Conservation (phyloP, 2,797 vertebrate species). For the Numenius phaeopus region DNA sequence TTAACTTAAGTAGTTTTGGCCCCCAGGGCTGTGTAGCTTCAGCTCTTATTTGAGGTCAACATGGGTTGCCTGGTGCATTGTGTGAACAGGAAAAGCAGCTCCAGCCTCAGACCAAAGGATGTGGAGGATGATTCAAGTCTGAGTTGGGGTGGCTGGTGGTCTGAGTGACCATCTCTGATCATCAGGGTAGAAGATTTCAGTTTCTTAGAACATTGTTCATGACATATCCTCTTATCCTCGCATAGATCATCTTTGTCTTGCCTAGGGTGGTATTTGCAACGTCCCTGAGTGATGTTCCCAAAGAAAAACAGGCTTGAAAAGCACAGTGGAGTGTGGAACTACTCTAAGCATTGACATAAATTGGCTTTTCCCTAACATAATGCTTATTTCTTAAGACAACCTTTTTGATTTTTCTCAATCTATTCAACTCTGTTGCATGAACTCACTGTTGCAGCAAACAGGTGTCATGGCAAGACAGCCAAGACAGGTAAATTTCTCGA, state of each 20-base stretch:
- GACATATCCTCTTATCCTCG: neutral
- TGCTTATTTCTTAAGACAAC: neutral
- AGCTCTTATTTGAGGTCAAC: neutral
- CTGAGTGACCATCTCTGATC: neutral
- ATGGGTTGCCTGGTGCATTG: neutral
- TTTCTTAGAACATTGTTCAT: neutral
- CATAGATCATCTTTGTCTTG: neutral
- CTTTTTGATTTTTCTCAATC: neutral
- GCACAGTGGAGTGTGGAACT: neutral
- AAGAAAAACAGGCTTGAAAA: neutral
- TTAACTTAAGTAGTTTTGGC: neutral
- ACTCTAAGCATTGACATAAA: neutral
- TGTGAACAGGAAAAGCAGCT: neutral
- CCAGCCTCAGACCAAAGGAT: neutral
- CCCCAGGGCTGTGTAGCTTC: neutral
- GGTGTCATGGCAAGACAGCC: accelerated
- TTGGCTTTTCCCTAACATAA: neutral
- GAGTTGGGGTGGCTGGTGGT: neutral
- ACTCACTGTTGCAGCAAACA: neutral
- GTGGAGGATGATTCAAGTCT: neutral
- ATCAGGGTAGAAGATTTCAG: neutral
- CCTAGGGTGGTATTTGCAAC: neutral
- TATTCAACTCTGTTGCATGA: neutral
- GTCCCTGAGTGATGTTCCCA: neutral
- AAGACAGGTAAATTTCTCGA: neutral